These are phyloP conservation scores for Nasonia vitripennis DNA, from an alignment of 1,140 invertebrate species.

Conservation along the genomic window DNA sequence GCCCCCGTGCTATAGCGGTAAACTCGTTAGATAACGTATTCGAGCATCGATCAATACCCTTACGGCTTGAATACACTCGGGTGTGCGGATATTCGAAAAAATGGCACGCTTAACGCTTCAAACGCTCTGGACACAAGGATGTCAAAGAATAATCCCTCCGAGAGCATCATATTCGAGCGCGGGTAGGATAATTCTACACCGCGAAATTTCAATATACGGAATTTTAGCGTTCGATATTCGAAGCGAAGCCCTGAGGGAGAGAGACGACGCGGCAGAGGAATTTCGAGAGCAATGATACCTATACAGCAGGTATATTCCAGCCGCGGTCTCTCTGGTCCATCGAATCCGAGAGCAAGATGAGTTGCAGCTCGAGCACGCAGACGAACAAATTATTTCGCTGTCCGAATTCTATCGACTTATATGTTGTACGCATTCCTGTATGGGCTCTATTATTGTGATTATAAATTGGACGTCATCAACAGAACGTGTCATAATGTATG, in stretches of 20 bases:
- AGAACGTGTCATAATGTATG: no score
- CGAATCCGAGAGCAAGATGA: not conserved
- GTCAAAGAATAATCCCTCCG: not conserved
- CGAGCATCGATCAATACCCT: not conserved
- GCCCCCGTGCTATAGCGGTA: not conserved
- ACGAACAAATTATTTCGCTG: constrained; percentile 12
- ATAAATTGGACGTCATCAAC: no score
- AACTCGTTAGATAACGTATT: not conserved
- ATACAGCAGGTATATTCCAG: not conserved
- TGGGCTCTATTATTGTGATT: no score
- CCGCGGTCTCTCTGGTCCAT: not conserved
- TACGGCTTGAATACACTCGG: no score
- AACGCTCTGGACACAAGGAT: not conserved
- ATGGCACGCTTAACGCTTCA: not conserved
- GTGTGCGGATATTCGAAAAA: no score
- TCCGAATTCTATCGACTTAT: not conserved
- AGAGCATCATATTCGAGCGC: not conserved
- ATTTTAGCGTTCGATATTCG: not conserved
- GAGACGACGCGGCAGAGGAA: not conserved
- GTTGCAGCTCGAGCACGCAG: not conserved
- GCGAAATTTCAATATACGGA: constrained; percentile 27
- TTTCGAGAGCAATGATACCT: constrained; percentile 8
- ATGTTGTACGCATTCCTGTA: no score
- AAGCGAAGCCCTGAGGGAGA: no score
- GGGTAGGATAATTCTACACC: constrained; percentile 3